Evolutionary conservation across 1,140 invertebrate species (phyloP).

Genomic region (Drosophila equinoxialis): DNA sequence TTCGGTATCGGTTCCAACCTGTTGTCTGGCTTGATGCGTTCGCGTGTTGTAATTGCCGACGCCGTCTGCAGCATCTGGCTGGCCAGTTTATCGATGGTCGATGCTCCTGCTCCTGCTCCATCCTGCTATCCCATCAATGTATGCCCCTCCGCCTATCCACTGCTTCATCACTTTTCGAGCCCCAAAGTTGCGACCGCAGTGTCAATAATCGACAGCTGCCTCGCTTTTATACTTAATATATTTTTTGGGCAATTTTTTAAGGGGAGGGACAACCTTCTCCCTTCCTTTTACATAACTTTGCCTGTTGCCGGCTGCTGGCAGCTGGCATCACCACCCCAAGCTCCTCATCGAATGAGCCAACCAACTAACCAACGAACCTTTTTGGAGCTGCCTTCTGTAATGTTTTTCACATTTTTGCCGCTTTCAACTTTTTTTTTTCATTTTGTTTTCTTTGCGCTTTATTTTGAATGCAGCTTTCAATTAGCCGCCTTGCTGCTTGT

Average conservation of each 20-base stretch:
- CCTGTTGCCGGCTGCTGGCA: conserved; percentile 25
- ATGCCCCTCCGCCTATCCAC: too few species aligned
- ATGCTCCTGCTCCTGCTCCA: conserved; percentile 12
- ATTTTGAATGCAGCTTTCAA: conserved; percentile 73
- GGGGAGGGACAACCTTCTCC: conserved; percentile 30
- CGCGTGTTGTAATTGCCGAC: conserved; percentile 78
- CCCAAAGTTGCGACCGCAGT: conserved; percentile 60
- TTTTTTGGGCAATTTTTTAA: not conserved
- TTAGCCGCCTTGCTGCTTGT: conserved; percentile 76
- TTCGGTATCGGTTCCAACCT: conserved; percentile 65
- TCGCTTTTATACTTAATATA: conserved; percentile 58
- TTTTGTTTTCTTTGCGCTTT: conserved; percentile 1
- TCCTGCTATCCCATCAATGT: not conserved
- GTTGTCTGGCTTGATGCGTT: conserved; percentile 63
- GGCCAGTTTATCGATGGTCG: conserved; percentile 69
- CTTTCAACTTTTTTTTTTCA: conserved; percentile 46
- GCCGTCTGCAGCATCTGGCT: conserved; percentile 69
- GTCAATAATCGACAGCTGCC: conserved; percentile 80
- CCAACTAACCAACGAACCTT: conserved; percentile 13
- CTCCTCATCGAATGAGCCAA: not conserved
- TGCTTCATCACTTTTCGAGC: conserved; percentile 11
- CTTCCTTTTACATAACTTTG: conserved; percentile 68
- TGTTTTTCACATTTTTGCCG: conserved; percentile 61
- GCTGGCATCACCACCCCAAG: conserved; percentile 29
- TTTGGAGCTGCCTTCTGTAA: conserved; percentile 20